Base-by-base conservation (phyloP, 2,797 vertebrate genomes). In the Liparis tanakae region DNA sequence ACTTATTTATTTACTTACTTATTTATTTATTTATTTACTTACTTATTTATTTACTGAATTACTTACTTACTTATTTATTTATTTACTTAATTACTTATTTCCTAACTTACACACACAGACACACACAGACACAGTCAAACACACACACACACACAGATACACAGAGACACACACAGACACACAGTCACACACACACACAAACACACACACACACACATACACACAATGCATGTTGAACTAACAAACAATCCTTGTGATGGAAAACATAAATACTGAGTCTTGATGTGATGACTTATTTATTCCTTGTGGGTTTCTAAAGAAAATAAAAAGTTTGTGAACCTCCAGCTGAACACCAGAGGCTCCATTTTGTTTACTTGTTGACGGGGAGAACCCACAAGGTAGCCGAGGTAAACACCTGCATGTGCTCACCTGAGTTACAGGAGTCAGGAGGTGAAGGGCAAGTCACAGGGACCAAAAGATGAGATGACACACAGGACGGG, bases 361-460 rank as follows among this genome's bases (percentile, higher is more conserved):
- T 51, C 6, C 13, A 2, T 10, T 51, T 53, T 53, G 53, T 84
- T 68, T 67, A 57, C 65, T 66, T 68, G 60, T 63, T 79, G 58
- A 41, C n/a, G 10, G 33, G 36, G 65, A 39, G 57, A 51, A 60
- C 57, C 34, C 15, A 39, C 15, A 10, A 14, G 51, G 43, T 46
- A 10, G 48, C 33, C 56, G 18, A 12, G 57, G 34, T 61, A 39
- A 30, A 30, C 25, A 30, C 25, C 25, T 30, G 25, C 13, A 25
- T 61, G 78, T 77, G 62, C 48, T 46, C n/a, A 3, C 62, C 67
- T 82, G 67, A 69, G 74, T 89, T 88, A 80, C 88, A 78, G 76
- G 81, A 83, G 83, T 83, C 85, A 79, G 8, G 71, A 80, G 74
- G 74, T 66, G 78, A 88, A 85, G 84, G 84, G 37, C 78, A 73